Evolutionary conservation across 1,140 invertebrate genomes (phyloP), one percentile per base, ranked within the genome.

Genomic region (Zaprionus nigranus): DNA sequence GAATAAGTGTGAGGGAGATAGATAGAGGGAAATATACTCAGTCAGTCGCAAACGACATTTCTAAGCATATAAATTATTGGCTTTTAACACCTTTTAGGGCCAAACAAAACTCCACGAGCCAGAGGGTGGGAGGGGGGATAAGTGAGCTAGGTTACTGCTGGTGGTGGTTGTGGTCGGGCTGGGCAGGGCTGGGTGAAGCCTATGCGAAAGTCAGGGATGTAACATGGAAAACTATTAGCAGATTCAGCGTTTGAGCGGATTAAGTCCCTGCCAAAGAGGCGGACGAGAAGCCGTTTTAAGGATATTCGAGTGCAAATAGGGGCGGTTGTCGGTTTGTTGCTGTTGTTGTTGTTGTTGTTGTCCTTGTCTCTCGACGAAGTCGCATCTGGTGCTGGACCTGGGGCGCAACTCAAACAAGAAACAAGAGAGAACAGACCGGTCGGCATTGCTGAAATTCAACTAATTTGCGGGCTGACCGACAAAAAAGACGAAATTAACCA

Each of bases 211-310:
- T 88, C 85, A 85, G 85, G 79, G 85, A 74, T 90, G 85, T 65
- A 77, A 85, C 85, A 82, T 81, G 78, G 60, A 90, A 90, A 90
- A 90, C 85, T 90, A 90, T 90, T 90, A 90, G 85, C 85, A 90
- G 82, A 85, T 86, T 90, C 72, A 85, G 77, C 86, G 73, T 85
- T 90, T 90, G 90, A 90, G 85, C 81, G 85, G 85, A 85, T 90
- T 90, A 90, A 85, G 69, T 79, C 46, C 67, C 78, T 15, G 53
- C 53, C 20, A 80, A 51, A 34, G 30, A 15, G 65, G 64, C 79
- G 78, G 62, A 49, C 15, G 53, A 51, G 46, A 34, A 38, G 69
- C 69, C 75, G 66, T 73, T 79, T 77, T 73, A 53, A 79, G 79
- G 79, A 78, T 70, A 74, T 82, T 17, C 43, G 17, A 80, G 66